A percentile compares a stretch with the other conserved stretches of the same genome.
Evolutionary conservation across 2,888 invertebrate genomes (phyloP).

Genomic region (Psococerastis gibbosa): DNA sequence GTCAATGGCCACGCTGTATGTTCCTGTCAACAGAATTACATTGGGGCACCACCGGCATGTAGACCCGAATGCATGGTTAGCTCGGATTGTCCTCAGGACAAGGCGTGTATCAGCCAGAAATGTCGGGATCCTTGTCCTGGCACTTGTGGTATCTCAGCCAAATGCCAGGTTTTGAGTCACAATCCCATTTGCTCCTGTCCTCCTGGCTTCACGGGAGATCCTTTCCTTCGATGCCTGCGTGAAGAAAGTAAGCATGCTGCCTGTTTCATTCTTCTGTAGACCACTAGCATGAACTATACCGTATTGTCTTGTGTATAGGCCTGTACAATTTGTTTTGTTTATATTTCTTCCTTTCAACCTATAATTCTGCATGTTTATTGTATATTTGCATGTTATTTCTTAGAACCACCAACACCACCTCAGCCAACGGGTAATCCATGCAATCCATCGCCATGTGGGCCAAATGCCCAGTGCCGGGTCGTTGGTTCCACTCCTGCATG

Average conservation of each 20-base stretch:
- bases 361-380: neutral
- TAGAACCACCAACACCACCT: slow-evolving; percentile 28
- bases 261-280: too few relatives aligned
- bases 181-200: slow-evolving; percentile 71
- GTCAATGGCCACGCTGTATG: slow-evolving; percentile 58
- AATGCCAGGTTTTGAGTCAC: slow-evolving; percentile 68
- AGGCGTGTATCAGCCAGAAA: slow-evolving; percentile 58
- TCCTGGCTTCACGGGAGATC: slow-evolving; percentile 56
- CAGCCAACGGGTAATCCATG: slow-evolving; percentile 52
- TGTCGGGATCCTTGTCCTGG: slow-evolving; percentile 68
- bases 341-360: slow-evolving; percentile 11
- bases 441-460: slow-evolving; percentile 65
- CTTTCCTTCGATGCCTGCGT: slow-evolving; percentile 50
- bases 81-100: slow-evolving; percentile 62
- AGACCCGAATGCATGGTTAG: slow-evolving; percentile 67
- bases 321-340: slow-evolving; percentile 9
- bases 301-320: slow-evolving; percentile 11
- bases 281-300: slow-evolving; percentile 12
- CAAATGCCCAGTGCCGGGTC: slow-evolving; percentile 62
- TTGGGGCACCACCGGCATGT: slow-evolving; percentile 59
- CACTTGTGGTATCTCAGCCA: slow-evolving; percentile 63
- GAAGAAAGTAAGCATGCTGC: slow-evolving; percentile 49
- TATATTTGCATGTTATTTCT: too few relatives aligned
- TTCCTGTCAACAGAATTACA: slow-evolving; percentile 56
- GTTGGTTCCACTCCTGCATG: slow-evolving; percentile 60